Conservation (phyloP, 2,113 vertebrate genomes). For the Crocuta crocuta region DNA sequence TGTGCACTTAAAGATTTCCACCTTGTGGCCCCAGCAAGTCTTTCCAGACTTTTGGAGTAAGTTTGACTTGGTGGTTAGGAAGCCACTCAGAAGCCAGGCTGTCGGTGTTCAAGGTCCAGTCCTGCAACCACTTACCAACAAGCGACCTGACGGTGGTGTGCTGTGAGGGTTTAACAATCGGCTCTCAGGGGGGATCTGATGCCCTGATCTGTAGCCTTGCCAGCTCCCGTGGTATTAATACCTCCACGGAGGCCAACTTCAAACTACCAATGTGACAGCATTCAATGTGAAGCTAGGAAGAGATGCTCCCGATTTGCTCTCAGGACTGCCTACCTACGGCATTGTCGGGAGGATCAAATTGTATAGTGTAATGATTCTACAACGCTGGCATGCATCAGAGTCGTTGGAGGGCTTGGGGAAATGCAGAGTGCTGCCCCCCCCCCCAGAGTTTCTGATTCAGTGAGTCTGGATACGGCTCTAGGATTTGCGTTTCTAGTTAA, state of each 20-base stretch:
- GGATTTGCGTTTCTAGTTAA: background rate
- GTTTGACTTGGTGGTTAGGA: background rate
- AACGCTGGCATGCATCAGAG: background rate
- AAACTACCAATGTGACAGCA: background rate
- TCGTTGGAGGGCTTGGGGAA: background rate
- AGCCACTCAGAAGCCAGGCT: background rate
- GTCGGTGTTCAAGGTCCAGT: background rate
- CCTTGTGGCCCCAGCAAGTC: background rate
- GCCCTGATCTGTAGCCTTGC: background rate
- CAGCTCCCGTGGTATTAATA: background rate
- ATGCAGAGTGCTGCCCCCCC: background rate
- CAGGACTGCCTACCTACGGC: background rate
- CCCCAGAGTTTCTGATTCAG: background rate
- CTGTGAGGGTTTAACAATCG: background rate
- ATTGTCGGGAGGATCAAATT: background rate
- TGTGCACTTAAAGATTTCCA: background rate
- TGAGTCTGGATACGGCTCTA: background rate
- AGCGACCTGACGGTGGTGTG: background rate
- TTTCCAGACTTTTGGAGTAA: conserved; percentile 6
- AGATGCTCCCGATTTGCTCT: background rate
- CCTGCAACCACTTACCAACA: background rate
- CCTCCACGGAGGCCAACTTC: background rate
- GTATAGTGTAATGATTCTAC: background rate
- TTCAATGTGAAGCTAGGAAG: background rate
- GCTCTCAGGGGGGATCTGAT: background rate